Conservation (phyloP, 2,888 invertebrate species). For the Lasius fuliginosus region DNA sequence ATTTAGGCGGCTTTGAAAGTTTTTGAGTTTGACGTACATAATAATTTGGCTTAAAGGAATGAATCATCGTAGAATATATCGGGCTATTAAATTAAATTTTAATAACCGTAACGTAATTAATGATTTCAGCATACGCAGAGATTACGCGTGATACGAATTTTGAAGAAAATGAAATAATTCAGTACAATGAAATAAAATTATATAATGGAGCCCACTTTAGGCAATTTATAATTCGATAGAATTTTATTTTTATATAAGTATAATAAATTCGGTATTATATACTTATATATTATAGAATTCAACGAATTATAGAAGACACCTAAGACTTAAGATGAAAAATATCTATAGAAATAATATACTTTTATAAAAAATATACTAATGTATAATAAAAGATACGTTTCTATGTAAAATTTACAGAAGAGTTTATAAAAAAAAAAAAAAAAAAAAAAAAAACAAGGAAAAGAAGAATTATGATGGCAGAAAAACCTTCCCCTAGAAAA, state of each 20-base stretch:
- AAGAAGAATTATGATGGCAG: not conserved
- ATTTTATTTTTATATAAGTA: not conserved
- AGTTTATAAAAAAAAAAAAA: not conserved
- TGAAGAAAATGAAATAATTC: not conserved
- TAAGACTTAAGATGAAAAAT: too few species aligned
- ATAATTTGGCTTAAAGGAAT: not conserved
- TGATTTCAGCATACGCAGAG: not conserved
- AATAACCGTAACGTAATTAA: not conserved
- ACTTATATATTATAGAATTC: not conserved
- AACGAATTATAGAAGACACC: too few species aligned
- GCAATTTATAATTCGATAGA: not conserved
- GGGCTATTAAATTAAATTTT: not conserved
- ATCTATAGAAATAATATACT: too few species aligned
- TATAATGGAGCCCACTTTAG: not conserved
- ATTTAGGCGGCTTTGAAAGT: not conserved
- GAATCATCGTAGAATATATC: not conserved
- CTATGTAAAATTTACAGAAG: not conserved
- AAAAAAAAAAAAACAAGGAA: not conserved
- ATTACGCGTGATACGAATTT: not conserved
- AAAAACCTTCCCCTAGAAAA: not conserved
- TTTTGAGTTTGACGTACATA: not conserved
- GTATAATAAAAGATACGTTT: not conserved
- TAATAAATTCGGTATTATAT: not conserved
- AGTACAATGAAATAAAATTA: not conserved
- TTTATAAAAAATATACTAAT: not conserved